Conservation (phyloP, 2,113 vertebrate species). For the Hepsetus odoe region DNA sequence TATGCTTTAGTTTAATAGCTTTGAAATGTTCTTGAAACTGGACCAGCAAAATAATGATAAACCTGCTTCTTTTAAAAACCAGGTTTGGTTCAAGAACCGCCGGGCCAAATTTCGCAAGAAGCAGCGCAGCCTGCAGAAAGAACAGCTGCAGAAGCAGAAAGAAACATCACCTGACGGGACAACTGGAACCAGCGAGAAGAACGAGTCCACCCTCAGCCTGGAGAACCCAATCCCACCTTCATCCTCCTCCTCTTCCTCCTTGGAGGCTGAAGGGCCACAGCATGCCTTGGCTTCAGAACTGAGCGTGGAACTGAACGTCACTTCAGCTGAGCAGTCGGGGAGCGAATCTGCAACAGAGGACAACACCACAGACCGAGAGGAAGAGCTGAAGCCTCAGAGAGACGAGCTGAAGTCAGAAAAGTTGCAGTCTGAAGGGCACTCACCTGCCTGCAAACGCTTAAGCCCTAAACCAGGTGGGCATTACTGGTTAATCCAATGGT, state of each 20-base stretch:
- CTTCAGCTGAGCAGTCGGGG: conserved; percentile 91
- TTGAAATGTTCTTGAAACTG: not conserved
- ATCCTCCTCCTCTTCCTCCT: conserved; percentile 65
- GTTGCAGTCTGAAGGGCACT: conserved; percentile 76
- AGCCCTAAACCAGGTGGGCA: conserved; percentile 91
- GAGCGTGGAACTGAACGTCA: conserved; percentile 87
- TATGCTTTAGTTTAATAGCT: too few species aligned
- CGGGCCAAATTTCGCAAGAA: conserved; percentile 98
- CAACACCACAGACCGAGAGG: conserved; percentile 85
- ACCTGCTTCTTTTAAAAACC: conserved; percentile 18
- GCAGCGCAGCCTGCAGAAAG: conserved; percentile 97
- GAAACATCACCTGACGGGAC: conserved; percentile 78
- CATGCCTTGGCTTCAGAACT: conserved; percentile 70
- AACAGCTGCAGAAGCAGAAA: conserved; percentile 98
- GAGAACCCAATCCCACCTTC: conserved; percentile 78
- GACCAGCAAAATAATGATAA: not conserved
- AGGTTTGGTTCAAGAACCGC: conserved; percentile 99
- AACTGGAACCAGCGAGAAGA: conserved; percentile 78
- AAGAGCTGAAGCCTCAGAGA: conserved; percentile 80
- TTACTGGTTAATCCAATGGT: too few species aligned
- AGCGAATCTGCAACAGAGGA: conserved; percentile 92
- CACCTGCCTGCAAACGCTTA: conserved; percentile 84
- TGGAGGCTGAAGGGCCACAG: conserved; percentile 75
- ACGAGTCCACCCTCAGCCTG: conserved; percentile 61
- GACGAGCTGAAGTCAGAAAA: conserved; percentile 87